Percentiles rank a stretch among this genome's conserved stretches.
Conservation (phyloP, 2,888 invertebrate genomes). For the Athrips mouffetella region DNA sequence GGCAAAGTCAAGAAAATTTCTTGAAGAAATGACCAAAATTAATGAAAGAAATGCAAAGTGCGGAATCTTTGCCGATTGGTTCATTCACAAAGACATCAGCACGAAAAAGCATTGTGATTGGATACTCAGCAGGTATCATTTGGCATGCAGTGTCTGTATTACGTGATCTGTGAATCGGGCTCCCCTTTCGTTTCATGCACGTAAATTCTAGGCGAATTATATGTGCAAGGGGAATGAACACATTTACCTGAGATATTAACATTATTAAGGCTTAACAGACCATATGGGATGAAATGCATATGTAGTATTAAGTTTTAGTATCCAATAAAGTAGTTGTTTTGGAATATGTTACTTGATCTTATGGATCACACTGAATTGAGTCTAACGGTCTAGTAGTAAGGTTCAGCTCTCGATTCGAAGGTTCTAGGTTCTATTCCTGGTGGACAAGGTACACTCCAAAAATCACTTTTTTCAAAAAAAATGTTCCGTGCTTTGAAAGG, state of each 20-base stretch:
- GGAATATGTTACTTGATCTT: no score
- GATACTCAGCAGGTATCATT: background rate
- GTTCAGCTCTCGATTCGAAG: no score
- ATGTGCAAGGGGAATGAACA: slow-evolving; percentile 1
- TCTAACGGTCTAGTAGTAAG: no score
- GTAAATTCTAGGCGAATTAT: background rate
- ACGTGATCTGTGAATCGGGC: slow-evolving; percentile 3
- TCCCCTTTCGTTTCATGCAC: background rate
- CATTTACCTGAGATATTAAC: slow-evolving; percentile 3
- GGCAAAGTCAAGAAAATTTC: no score
- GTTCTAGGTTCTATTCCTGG: no score
- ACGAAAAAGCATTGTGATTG: background rate
- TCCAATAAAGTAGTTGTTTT: no score
- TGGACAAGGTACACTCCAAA: no score
- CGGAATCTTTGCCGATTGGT: background rate
- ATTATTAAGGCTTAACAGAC: background rate
- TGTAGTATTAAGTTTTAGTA: background rate
- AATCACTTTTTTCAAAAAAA: no score
- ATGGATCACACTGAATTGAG: no score
- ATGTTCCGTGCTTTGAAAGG: no score
- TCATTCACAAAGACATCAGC: background rate
- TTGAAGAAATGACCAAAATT: no score
- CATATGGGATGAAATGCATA: background rate
- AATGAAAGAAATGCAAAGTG: background rate
- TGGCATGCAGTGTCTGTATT: slow-evolving; percentile 1